A percentile compares a stretch with the other conserved stretches of the same genome.
These are phyloP conservation scores for Gambusia affinis DNA, from an alignment of 2,113 vertebrate genomes.

Conservation along the genomic window DNA sequence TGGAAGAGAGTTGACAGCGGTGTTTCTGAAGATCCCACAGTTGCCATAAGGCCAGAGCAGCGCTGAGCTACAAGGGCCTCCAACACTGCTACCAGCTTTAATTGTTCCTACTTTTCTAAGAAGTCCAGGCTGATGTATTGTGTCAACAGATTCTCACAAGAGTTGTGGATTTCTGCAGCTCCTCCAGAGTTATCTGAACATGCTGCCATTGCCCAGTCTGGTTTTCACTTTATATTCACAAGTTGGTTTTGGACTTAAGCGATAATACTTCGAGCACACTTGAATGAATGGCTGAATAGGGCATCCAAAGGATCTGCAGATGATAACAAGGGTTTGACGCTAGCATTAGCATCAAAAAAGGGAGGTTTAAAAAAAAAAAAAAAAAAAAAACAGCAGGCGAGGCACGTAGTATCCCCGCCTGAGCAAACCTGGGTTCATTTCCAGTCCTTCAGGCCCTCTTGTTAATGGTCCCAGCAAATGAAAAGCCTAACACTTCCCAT, in stretches of 20 bases:
- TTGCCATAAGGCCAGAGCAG: no score
- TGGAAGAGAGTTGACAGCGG: no score
- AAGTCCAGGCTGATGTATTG: no score
- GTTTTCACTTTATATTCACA: not conserved
- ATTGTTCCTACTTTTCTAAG: no score
- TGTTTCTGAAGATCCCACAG: no score
- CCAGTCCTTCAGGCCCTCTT: constrained; percentile 87
- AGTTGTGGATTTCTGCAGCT: no score
- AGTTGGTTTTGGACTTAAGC: not conserved
- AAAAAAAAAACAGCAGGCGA: constrained; percentile 13
- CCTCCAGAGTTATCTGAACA: no score
- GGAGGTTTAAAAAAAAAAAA: constrained; percentile 30
- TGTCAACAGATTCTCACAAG: no score
- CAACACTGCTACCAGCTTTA: no score
- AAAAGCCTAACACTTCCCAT: constrained; percentile 89
- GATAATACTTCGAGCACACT: not conserved
- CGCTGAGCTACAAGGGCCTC: no score
- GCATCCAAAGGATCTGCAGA: constrained; percentile 13
- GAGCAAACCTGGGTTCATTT: constrained; percentile 86
- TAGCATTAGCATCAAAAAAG: constrained; percentile 46
- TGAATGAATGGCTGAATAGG: not conserved
- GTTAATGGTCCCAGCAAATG: constrained; percentile 68
- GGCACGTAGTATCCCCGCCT: constrained; percentile 49
- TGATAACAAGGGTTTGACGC: constrained; percentile 52
- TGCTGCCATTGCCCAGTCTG: no score